Percentiles rank a stretch among this genome's conserved stretches.
phyloP scores from a whole-genome alignment of 2,113 vertebrate genomes.

The Urocitellus parryii region DNA sequence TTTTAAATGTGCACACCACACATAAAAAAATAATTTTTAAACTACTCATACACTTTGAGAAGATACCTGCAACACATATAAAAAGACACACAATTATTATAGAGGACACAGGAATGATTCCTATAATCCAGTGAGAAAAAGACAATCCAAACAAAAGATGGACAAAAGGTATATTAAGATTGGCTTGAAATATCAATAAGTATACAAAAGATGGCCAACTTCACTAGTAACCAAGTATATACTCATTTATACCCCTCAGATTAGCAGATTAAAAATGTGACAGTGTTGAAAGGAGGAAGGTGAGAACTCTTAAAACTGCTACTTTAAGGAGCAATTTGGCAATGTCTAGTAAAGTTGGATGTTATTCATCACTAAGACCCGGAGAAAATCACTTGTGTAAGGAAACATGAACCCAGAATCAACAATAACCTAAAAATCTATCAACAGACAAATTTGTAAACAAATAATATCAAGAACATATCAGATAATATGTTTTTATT shows the following conservation, averaged over 20 bases:
- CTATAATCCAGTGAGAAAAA: conserved; percentile 39
- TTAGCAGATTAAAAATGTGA: neutral
- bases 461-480: neutral
- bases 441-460: neutral
- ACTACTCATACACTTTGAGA: neutral
- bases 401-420: neutral
- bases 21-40: conserved; percentile 33
- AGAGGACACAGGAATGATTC: neutral
- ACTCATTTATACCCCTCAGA: neutral
- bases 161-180: neutral
- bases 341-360: neutral
- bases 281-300: neutral
- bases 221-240: neutral
- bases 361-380: neutral
- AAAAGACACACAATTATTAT: neutral
- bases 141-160: conserved; percentile 22
- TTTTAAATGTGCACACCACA: neutral
- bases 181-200: conserved; percentile 2
- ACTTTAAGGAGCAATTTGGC: neutral
- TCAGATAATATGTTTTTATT: neutral
- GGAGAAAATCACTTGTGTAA: neutral
- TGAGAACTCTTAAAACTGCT: neutral
- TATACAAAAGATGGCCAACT: neutral
- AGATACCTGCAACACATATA: neutral
- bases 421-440: neutral